Evolutionary conservation across 2,113 vertebrate species (phyloP), one percentile per base, ranked within the genome.

Genomic region (Haemorhous mexicanus): DNA sequence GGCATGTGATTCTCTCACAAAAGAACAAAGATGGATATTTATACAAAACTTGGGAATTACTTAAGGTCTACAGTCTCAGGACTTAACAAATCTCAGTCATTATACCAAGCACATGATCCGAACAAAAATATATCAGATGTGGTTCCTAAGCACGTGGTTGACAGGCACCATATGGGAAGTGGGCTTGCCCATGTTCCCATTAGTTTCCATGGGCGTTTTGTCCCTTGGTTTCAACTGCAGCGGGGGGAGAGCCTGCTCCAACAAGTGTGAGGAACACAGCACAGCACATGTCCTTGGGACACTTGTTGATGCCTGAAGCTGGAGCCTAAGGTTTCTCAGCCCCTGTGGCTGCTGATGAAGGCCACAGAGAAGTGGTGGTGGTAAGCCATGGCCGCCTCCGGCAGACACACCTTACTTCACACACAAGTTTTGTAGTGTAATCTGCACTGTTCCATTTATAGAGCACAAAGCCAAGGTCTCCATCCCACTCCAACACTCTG

Each of bases 151-250:
- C 93, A 95, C 32, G 10, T 96, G 85, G 76, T 37, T 97, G 76
- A 80, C 88, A 96, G 87, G 95, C 90, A 73, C 97, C 97, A 97
- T 97, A 96, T 97, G 96, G 96, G 87, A 93, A 94, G 77, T 96
- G 95, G 92, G 94, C 52, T 95, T 61, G 61, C 30, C 68, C 47
- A 20, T 86, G 76, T 88, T 93, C 92, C 88, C 67, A 84, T 77
- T 88, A 80, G 52, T 50, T 90, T 80, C 85, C 85, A 75, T 49
- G 64, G 64, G 68, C 3, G 16, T 92, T 96, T 86, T 90, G 76
- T 93, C 63, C 68, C 41, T 72, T 44, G 20, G 19, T 90, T 94
- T 78, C 52, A 80, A 13, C 22, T 26, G 35, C 56, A 92, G 52
- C 47, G 64, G 35, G n/a, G 47, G 30, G 9, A 77, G 22, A 92